phyloP scores from a whole-genome alignment of 2,888 invertebrate species.

The Drosophila neotestacea region DNA sequence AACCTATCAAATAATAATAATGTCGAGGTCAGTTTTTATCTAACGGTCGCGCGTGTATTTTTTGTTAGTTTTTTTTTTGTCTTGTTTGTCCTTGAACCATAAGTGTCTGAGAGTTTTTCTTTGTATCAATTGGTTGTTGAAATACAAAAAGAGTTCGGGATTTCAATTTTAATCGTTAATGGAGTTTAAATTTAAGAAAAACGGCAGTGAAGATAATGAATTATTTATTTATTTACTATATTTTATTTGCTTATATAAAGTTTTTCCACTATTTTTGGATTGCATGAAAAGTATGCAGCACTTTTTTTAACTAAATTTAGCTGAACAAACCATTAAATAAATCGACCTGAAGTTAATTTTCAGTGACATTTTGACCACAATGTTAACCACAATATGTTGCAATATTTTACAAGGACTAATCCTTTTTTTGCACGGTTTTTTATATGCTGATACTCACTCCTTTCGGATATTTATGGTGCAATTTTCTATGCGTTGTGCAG shows the following conservation, averaged over 20 bases:
- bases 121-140: slow-evolving; percentile 12
- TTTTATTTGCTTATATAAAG: no score
- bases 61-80: neutral
- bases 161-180: no score
- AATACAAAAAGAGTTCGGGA: neutral
- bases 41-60: slow-evolving; percentile 20
- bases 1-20: slow-evolving; percentile 43
- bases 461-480: slow-evolving; percentile 64
- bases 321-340: slow-evolving; percentile 50
- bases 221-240: no score
- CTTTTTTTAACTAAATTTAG: neutral
- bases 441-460: slow-evolving; percentile 5
- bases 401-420: slow-evolving; percentile 40
- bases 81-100: slow-evolving; percentile 20
- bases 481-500: slow-evolving; percentile 69
- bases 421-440: slow-evolving; percentile 19
- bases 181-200: no score
- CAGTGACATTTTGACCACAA: slow-evolving; percentile 63
- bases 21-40: slow-evolving; percentile 56
- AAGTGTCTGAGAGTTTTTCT: neutral
- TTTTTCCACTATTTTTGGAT: neutral
- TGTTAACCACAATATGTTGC: slow-evolving; percentile 65
- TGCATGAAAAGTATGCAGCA: neutral
- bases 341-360: slow-evolving; percentile 65
- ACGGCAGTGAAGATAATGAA: no score